Conservation (phyloP, 2,888 invertebrate genomes). For the Uropetala carovei region DNA sequence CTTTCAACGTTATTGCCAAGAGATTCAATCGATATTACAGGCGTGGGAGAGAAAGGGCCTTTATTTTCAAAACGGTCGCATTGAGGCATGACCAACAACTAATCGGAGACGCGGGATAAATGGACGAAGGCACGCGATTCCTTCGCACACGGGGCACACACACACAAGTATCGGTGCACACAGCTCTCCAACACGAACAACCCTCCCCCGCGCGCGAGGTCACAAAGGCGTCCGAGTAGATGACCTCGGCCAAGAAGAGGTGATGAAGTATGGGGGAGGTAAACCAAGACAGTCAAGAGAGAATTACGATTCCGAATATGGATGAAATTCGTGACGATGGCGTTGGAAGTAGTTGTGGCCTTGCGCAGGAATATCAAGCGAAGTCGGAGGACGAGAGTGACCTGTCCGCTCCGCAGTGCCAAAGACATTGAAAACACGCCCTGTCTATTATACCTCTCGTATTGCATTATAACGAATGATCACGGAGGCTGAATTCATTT, state of each 20-base stretch:
- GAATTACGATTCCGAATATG: slow-evolving; percentile 57
- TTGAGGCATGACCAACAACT: slow-evolving; percentile 56
- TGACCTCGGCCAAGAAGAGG: not conserved
- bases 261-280: not conserved
- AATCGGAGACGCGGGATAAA: slow-evolving; percentile 48
- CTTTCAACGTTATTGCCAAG: not conserved
- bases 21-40: slow-evolving; percentile 31
- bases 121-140: slow-evolving; percentile 55
- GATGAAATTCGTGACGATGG: slow-evolving; percentile 21
- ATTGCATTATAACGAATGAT: too few species aligned
- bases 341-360: slow-evolving; percentile 6
- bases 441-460: too few species aligned
- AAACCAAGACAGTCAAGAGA: not conserved
- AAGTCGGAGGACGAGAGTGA: not conserved
- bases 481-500: too few species aligned
- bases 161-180: not conserved
- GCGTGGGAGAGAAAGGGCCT: slow-evolving; percentile 47
- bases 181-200: not conserved
- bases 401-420: not conserved
- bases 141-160: slow-evolving; percentile 13
- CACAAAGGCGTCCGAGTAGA: not conserved
- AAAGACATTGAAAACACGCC: too few species aligned
- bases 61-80: slow-evolving; percentile 62
- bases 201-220: not conserved
- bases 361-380: slow-evolving; percentile 15